Evolutionary conservation across 2,888 invertebrate genomes (phyloP), one percentile per base, ranked within the genome.

Genomic region (Agonopterix alstromeriana): DNA sequence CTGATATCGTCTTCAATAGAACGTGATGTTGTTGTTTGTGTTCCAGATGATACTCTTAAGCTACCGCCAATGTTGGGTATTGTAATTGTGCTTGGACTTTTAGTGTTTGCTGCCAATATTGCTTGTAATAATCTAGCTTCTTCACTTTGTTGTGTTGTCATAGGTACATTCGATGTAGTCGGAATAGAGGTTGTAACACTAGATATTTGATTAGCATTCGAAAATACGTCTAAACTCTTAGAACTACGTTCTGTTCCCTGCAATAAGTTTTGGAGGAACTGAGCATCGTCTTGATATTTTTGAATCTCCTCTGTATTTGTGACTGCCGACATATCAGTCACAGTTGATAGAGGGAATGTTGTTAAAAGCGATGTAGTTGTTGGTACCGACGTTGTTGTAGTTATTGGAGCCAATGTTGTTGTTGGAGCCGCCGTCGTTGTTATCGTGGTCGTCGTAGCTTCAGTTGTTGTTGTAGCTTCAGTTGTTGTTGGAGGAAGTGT

Each of bases 1-100:
- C 73, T 76, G 10, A 89, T 74, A 49, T 89, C 89, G 17, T 87
- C 86, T 64, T 88, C 79, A 48, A 89, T 71, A 35, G 85, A 82
- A 10, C 83, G 75, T 9, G 66, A 53, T 44, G 85, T 84, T 11
- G 79, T 76, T 10, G 75, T 69, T 60, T 73, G 72, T 35, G 60
- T 55, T 45, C 57, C 60, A 46, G 56, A 61, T 43, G 64, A 60
- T 1, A 59, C 46, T 58, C 57, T 61, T n/a, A 57, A 49, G 36
- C 61, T 73, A 8, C 58, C 61, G 27, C 53, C 64, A 43, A 62
- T 44, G 51, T 65, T 75, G 54, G 65, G 58, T 48, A 63, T 53
- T 10, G 68, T 57, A 36, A 70, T 48, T 42, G 61, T 61, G 43
- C 61, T 67, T 7, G 68, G 58, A 43, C 67, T 74, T 61, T 69